phyloP scores from a whole-genome alignment of 2,113 vertebrate genomes.

The Pelecanus crispus region DNA sequence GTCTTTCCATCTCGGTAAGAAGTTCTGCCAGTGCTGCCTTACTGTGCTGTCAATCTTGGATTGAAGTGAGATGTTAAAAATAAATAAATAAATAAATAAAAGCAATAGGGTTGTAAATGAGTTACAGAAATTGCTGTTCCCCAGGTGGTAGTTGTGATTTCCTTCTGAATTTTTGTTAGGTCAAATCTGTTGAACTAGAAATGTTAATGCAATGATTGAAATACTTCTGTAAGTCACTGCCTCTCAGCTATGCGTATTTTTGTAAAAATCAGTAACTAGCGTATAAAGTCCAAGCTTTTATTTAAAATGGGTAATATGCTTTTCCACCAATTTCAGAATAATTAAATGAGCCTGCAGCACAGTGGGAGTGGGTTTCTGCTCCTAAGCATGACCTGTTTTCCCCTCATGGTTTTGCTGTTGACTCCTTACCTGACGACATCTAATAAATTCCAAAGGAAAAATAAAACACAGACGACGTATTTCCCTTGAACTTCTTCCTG shows the following conservation, averaged over 20 bases:
- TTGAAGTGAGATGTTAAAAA: background rate
- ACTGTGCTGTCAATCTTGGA: background rate
- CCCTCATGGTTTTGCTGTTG: background rate
- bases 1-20: background rate
- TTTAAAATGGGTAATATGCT: background rate
- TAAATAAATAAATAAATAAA: background rate
- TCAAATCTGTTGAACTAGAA: background rate
- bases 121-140: background rate
- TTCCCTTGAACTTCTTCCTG: conserved; percentile 90
- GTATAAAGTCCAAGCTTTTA: background rate
- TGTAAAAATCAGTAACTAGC: background rate
- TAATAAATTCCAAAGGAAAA: conserved; percentile 89
- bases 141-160: background rate
- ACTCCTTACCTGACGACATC: conserved; percentile 85
- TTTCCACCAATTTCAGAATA: conserved; percentile 1
- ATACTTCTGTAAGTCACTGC: background rate
- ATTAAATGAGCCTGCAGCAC: background rate
- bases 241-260: background rate
- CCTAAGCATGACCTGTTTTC: background rate
- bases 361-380: background rate
- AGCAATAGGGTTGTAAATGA: background rate
- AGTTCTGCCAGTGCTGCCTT: background rate
- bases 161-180: background rate
- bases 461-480: conserved; percentile 82
- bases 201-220: background rate